A percentile compares a stretch with the other conserved stretches of the same genome.
These are phyloP conservation scores for Hydrochoerus hydrochaeris DNA, from an alignment of 2,113 vertebrate species.

Conservation along the genomic window DNA sequence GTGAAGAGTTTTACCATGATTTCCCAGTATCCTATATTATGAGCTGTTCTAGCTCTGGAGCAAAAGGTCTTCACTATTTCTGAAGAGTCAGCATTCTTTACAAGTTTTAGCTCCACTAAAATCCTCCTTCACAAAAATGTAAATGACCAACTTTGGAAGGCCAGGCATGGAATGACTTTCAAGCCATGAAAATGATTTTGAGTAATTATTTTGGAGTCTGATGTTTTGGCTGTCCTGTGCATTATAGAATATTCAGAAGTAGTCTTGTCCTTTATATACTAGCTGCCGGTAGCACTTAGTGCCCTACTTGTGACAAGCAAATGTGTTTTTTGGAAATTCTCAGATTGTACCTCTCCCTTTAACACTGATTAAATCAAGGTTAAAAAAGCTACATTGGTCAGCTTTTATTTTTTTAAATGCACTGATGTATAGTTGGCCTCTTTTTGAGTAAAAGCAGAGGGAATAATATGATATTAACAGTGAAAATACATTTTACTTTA, in stretches of 20 bases:
- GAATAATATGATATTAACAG: not conserved
- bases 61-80: not conserved
- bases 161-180: not conserved
- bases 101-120: not conserved
- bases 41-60: not conserved
- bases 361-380: not conserved
- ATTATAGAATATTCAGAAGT: not conserved
- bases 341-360: not conserved
- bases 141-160: not conserved
- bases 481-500: not conserved
- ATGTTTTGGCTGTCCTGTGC: not conserved
- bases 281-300: not conserved
- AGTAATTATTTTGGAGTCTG: not conserved
- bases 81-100: not conserved
- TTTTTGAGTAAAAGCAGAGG: not conserved
- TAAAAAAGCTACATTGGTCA: not conserved
- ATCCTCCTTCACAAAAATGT: not conserved
- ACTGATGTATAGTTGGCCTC: not conserved
- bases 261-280: not conserved
- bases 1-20: not conserved
- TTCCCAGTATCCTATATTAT: not conserved
- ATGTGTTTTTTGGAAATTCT: not conserved
- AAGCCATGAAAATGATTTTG: not conserved
- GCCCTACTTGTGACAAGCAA: not conserved
- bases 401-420: not conserved